Evolutionary conservation across 2,888 invertebrate genomes (phyloP).

Genomic region (Eretmocerus hayati): DNA sequence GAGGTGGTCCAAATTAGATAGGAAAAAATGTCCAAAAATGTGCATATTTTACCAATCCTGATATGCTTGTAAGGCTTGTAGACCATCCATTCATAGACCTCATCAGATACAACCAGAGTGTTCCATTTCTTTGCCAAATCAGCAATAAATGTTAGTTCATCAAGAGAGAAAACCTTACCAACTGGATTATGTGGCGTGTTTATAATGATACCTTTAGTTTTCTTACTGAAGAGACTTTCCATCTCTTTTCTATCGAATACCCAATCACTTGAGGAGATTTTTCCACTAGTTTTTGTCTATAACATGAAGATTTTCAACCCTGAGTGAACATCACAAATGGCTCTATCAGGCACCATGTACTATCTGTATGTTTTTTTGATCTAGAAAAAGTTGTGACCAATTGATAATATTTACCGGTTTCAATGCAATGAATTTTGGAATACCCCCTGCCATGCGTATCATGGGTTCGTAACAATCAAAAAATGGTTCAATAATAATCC

Average conservation of each 20-base stretch:
- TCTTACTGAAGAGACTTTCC: slow-evolving; percentile 68
- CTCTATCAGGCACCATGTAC: too few relatives aligned
- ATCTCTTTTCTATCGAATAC: slow-evolving; percentile 77
- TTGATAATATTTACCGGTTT: slow-evolving; percentile 66
- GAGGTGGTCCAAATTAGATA: too few relatives aligned
- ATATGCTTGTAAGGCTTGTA: slow-evolving; percentile 77
- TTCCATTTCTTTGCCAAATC: slow-evolving; percentile 87
- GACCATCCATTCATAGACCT: slow-evolving; percentile 97
- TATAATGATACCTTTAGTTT: slow-evolving; percentile 91
- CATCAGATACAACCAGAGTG: slow-evolving; percentile 87
- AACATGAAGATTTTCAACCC: slow-evolving; percentile 10
- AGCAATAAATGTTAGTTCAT: slow-evolving; percentile 73
- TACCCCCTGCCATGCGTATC: slow-evolving; percentile 81
- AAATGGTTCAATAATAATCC: slow-evolving; percentile 95
- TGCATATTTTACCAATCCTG: slow-evolving; percentile 86
- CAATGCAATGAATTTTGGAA: slow-evolving; percentile 79
- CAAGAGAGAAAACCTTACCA: slow-evolving; percentile 76
- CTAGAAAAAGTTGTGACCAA: too few relatives aligned
- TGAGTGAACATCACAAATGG: too few relatives aligned
- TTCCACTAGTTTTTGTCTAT: slow-evolving; percentile 50
- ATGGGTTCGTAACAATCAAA: slow-evolving; percentile 98
- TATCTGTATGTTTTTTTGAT: slow-evolving; percentile 2
- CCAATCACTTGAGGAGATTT: slow-evolving; percentile 77
- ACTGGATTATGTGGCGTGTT: slow-evolving; percentile 98
- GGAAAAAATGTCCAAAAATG: too few relatives aligned